A percentile compares a stretch with the other conserved stretches of the same genome.
Conservation (phyloP, 2,113 vertebrate genomes). For the Addax nasomaculatus region DNA sequence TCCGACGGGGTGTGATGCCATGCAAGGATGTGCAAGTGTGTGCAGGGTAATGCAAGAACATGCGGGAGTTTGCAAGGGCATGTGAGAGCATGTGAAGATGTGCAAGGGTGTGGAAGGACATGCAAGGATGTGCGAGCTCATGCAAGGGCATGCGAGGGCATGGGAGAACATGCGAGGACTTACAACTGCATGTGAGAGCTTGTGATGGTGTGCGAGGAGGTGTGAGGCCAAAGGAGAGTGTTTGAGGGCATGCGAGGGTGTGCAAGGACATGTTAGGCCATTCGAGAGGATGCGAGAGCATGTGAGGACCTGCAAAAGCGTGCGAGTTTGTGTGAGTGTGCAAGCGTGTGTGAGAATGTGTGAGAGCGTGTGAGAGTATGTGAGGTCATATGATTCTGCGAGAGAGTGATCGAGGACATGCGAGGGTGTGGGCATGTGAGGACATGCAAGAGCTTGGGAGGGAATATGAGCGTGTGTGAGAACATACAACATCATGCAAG, state of each 20-base stretch:
- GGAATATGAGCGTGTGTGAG: not conserved
- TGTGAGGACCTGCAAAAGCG: fast-evolving
- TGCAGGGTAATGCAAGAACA: not conserved
- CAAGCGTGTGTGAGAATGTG: not conserved
- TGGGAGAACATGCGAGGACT: not conserved
- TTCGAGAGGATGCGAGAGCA: fast-evolving
- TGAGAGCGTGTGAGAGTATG: not conserved
- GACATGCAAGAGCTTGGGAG: not conserved
- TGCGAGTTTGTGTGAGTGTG: not conserved
- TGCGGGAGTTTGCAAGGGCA: not conserved
- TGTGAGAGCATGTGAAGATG: not conserved
- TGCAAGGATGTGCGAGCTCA: not conserved
- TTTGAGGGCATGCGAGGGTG: not conserved
- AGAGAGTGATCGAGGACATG: not conserved
- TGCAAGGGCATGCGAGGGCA: fast-evolving
- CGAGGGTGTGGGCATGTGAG: not conserved
- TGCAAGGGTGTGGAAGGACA: not conserved
- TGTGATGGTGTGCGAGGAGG: not conserved
- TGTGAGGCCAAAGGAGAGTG: not conserved
- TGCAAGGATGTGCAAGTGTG: not conserved
- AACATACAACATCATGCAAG: not conserved
- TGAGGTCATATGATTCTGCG: not conserved
- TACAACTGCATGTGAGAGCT: fast-evolving
- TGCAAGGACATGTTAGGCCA: not conserved
- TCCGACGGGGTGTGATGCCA: fast-evolving